These are phyloP conservation scores for Hippoglossus hippoglossus DNA, from an alignment of 2,797 vertebrate genomes.

Conservation along the genomic window DNA sequence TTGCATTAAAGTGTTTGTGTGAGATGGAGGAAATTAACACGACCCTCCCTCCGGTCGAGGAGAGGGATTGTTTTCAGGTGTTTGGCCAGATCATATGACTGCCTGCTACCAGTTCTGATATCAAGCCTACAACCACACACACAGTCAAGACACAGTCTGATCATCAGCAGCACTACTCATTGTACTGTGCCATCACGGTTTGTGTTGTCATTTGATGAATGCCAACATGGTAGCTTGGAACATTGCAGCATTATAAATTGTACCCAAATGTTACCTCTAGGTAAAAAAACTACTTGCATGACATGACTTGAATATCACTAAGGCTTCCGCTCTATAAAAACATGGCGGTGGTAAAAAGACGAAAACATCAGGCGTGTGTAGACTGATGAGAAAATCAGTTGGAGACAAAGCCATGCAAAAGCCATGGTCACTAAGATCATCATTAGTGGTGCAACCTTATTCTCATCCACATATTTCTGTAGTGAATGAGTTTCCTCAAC, in stretches of 20 bases:
- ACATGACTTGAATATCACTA: too few relatives aligned
- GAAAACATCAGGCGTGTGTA: too few relatives aligned
- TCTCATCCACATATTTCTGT: background rate
- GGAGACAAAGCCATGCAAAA: too few relatives aligned
- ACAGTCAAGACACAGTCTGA: slow-evolving; percentile 20
- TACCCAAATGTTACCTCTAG: background rate
- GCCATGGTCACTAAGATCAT: too few relatives aligned
- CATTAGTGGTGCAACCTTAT: too few relatives aligned
- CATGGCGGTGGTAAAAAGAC: too few relatives aligned
- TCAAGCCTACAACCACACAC: slow-evolving; percentile 2
- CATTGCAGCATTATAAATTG: background rate
- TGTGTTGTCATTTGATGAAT: background rate
- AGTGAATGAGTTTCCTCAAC: background rate
- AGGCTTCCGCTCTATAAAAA: too few relatives aligned
- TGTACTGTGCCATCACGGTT: slow-evolving; percentile 10
- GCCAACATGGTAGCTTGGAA: background rate
- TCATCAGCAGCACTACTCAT: slow-evolving; percentile 10
- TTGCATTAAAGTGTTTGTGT: slow-evolving; percentile 58
- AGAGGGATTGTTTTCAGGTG: slow-evolving; percentile 70
- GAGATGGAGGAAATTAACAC: slow-evolving; percentile 51
- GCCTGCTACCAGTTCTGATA: slow-evolving; percentile 33
- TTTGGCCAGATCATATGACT: slow-evolving; percentile 65
- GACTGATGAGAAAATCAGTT: too few relatives aligned
- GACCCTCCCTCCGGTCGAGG: slow-evolving; percentile 34
- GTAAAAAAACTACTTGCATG: background rate